These are phyloP conservation scores for Limosa lapponica DNA, from an alignment of 2,797 vertebrate genomes.

Conservation along the genomic window DNA sequence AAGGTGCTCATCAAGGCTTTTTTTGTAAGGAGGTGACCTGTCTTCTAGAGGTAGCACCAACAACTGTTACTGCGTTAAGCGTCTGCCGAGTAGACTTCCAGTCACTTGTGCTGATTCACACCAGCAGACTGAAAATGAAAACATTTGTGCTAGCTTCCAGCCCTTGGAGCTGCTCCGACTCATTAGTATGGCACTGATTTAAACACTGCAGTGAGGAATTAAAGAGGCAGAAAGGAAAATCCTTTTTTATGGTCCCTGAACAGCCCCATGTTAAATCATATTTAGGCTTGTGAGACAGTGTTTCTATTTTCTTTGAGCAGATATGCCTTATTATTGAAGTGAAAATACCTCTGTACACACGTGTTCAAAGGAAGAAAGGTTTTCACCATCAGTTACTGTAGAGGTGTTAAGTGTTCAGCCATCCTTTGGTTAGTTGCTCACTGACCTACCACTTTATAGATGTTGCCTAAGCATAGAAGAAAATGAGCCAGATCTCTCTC, in stretches of 20 bases:
- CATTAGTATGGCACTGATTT: not conserved
- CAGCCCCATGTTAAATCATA: not conserved
- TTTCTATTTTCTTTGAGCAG: not conserved
- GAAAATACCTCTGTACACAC: not conserved
- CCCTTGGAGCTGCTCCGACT: not conserved
- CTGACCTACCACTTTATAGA: not conserved
- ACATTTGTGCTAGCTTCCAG: not conserved
- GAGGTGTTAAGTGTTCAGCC: not conserved
- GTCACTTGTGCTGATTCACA: conserved; percentile 32
- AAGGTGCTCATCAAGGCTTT: not conserved
- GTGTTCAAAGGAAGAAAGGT: not conserved
- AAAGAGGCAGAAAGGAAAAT: not conserved
- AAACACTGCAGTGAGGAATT: not conserved
- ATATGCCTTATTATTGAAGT: not conserved
- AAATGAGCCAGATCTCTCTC: not conserved
- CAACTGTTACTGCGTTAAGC: not conserved
- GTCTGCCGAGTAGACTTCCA: not conserved
- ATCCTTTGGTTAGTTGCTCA: not conserved
- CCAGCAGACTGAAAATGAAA: not conserved
- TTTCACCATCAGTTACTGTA: not conserved
- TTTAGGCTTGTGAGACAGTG: not conserved
- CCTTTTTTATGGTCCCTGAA: not conserved
- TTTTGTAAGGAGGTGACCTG: not conserved
- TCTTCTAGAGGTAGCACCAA: not conserved
- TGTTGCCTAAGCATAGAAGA: not conserved